phyloP scores from a whole-genome alignment of 1,140 invertebrate genomes.

The Zaprionus kolodkinae region DNA sequence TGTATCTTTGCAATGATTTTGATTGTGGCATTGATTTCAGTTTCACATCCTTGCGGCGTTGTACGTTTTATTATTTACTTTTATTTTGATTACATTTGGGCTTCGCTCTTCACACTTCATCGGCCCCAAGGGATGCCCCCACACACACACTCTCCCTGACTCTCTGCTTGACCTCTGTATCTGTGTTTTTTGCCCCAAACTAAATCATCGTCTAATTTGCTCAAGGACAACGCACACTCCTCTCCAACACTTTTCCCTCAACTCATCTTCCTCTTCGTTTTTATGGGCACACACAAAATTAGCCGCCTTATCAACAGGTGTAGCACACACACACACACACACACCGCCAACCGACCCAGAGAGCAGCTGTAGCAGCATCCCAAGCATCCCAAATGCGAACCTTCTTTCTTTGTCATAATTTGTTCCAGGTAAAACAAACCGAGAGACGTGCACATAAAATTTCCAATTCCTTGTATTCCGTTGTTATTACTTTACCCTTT shows the following conservation, averaged over 20 bases:
- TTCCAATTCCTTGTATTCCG: conserved; percentile 30
- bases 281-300: conserved; percentile 65
- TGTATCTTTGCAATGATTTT: conserved; percentile 49
- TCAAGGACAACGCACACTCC: not conserved
- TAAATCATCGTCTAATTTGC: conserved; percentile 68
- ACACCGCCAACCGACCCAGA: not conserved
- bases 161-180: not conserved
- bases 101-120: conserved; percentile 70
- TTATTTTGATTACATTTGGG: conserved; percentile 72
- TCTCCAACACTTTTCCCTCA: not conserved
- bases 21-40: conserved; percentile 75
- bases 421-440: conserved; percentile 33
- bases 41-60: conserved; percentile 49
- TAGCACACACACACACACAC: conserved; percentile 30
- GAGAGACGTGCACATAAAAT: conserved; percentile 41
- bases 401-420: conserved; percentile 43
- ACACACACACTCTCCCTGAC: not conserved
- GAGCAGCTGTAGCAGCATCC: conserved; percentile 54
- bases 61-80: conserved; percentile 73
- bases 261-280: conserved; percentile 18
- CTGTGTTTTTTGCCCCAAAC: conserved; percentile 20
- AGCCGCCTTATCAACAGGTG: conserved; percentile 74
- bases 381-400: conserved; percentile 10
- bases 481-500: conserved; percentile 62
- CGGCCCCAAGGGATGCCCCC: conserved; percentile 25